Evolutionary conservation across 2,797 vertebrate species (phyloP), one percentile per base, ranked within the genome.

Genomic region (Morus bassanus): DNA sequence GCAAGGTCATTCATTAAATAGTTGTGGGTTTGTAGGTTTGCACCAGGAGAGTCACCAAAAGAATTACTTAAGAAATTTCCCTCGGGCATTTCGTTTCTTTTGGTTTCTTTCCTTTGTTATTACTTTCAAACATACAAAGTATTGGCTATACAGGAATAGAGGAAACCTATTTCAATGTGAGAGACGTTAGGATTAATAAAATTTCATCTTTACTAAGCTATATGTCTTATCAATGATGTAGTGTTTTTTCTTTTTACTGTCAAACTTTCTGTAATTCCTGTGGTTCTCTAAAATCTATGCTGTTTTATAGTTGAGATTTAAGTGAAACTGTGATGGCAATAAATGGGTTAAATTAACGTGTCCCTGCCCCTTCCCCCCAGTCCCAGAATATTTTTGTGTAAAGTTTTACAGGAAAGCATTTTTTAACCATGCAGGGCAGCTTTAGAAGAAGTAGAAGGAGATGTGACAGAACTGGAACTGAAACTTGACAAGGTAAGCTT

Each of bases 391-490:
- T 35, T 88, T 84, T 17, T 63, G 9, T 75, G 27, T 76, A 18
- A 82, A 39, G 37, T 79, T 86, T 93, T 84, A 67, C 73, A 84
- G 18, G 17, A 51, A 83, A 86, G 78, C 21, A 10, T 65, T 89
- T 94, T 97, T 87, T 95, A 16, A 72, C 27, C 80, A 88, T 85
- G 61, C 98, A 99, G 99, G 98, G 99, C 99, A 87, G 98, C 99
- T 95, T 98, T 99, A 97, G 99, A 99, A 98, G 99, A 99, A 97
- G 99, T 99, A 91, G 99, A 99, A 98, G 99, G 99, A 89, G 99
- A 99, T 98, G 99, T 99, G 97, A 98, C 99, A 7, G 99, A 99
- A 97, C 97, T 99, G 97, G 99, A 99, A 97, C 98, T 99, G 93
- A 99, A 99, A 97, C 99, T 99, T 24, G 99, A 99, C 97, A 99